These are phyloP conservation scores for Bombus sylvicola DNA, from an alignment of 1,140 invertebrate genomes.

Conservation along the genomic window DNA sequence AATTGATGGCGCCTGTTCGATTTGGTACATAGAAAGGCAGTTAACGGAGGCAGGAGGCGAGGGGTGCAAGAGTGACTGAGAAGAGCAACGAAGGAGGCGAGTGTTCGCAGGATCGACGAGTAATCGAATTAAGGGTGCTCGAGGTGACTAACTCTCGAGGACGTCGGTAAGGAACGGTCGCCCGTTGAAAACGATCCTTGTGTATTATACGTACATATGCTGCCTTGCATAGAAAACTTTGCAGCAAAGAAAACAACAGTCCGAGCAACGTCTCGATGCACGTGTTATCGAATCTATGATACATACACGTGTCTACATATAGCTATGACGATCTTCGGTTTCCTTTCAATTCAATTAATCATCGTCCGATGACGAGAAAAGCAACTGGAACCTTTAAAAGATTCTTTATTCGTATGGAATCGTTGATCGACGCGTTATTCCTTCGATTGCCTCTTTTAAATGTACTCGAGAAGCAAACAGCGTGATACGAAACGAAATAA, in stretches of 20 bases:
- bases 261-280: too few species aligned
- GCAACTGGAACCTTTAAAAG: too few species aligned
- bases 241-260: neutral
- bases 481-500: neutral
- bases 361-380: too few species aligned
- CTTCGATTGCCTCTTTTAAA: too few species aligned
- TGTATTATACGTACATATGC: neutral
- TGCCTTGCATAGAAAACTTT: neutral
- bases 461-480: neutral
- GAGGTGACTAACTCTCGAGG: constrained; percentile 36
- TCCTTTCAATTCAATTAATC: too few species aligned
- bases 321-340: too few species aligned
- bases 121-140: constrained; percentile 52
- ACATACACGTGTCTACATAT: too few species aligned
- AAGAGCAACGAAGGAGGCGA: constrained; percentile 19
- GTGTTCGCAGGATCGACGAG: constrained; percentile 38
- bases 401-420: too few species aligned
- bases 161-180: constrained; percentile 16
- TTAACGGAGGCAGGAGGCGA: neutral
- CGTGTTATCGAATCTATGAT: too few species aligned
- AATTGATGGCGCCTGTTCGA: constrained; percentile 55
- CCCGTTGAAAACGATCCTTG: constrained; percentile 32
- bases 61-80: neutral
- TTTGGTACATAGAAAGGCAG: constrained; percentile 53
- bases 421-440: too few species aligned